Conservation (phyloP, 2,797 vertebrate species). For the Brotula barbata region DNA sequence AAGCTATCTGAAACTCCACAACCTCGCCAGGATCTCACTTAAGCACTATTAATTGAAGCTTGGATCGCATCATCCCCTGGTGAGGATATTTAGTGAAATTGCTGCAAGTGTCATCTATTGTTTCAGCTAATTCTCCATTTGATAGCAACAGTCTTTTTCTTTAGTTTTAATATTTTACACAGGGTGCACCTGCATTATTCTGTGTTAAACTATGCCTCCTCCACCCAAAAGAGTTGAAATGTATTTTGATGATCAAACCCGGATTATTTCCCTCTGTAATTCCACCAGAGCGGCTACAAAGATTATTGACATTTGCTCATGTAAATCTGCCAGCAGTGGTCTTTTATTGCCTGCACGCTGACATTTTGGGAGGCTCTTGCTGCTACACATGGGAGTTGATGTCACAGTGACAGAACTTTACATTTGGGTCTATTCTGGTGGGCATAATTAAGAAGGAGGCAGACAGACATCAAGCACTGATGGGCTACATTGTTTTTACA, state of each 20-base stretch:
- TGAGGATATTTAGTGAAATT: conserved; percentile 6
- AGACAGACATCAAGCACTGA: conserved; percentile 25
- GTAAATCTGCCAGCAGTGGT: conserved; percentile 64
- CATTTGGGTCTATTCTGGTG: conserved; percentile 31
- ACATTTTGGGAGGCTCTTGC: conserved; percentile 67
- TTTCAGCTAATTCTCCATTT: conserved; percentile 6
- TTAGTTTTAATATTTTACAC: background rate
- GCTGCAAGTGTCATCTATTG: conserved; percentile 31
- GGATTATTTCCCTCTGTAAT: conserved; percentile 2
- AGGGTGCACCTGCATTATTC: background rate
- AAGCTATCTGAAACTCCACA: conserved; percentile 8
- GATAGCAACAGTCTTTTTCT: background rate
- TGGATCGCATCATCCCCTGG: background rate
- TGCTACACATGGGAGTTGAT: conserved; percentile 31
- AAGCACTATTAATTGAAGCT: conserved; percentile 38
- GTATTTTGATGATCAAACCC: conserved; percentile 4
- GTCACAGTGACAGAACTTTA: conserved; percentile 46
- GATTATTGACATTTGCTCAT: conserved; percentile 73
- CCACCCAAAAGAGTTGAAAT: background rate
- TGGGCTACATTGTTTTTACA: conserved; percentile 21
- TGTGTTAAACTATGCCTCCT: background rate
- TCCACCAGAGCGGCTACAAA: conserved; percentile 27
- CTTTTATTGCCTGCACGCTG: conserved; percentile 65
- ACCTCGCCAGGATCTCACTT: conserved; percentile 1
- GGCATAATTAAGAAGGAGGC: conserved; percentile 45